Base-by-base conservation (phyloP, 2,797 vertebrate species). In the Paramormyrops hopkinsi region DNA sequence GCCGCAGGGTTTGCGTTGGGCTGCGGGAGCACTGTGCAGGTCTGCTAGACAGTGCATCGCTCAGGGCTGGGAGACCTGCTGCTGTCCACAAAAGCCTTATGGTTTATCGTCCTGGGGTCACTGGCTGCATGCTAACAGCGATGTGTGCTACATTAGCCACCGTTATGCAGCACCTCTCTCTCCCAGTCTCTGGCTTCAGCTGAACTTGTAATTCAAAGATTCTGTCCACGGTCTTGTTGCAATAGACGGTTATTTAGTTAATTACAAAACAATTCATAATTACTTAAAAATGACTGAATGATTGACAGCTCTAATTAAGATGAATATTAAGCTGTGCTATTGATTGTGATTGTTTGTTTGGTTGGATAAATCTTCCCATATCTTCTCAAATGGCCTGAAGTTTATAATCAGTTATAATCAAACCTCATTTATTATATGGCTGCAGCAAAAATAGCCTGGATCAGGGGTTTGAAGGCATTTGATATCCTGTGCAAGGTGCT, bases 401-500 rank as follows among this genome's bases (percentile, higher is more conserved):
- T 76, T 76, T 41, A 76, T 76, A 76, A 76, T 76, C 69, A 76
- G 41, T 37, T 76, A 76, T 76, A 76, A 76, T 76, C 69, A 76
- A 76, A 76, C 69, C 37, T 17, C 73, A 41, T 76, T 76, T 76
- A 76, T 76, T 76, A 41, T 41, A 5, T 76, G 73, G 17, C 33
- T 76, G 73, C 37, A 37, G 14, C 73, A 76, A 8, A 19, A 76
- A 76, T 17, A 76, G 6, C 73, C 4, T 41, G 33, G 4, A 17
- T 41, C 37, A 19, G 73, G 73, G 5, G 14, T 19, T 41, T 17
- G 33, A 76, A 33, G 33, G 4, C 12, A 37, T 76, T 19, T 41
- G 73, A 44, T 44, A 41, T 7, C 73, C 73, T 2, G 29, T 17
- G 17, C 19, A 17, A 76, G 37, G 73, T 76, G 33, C 4, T 76